Percentiles rank a stretch among this genome's conserved stretches.
Evolutionary conservation across 2,888 invertebrate genomes (phyloP).

Genomic region (Hermodice carunculata): DNA sequence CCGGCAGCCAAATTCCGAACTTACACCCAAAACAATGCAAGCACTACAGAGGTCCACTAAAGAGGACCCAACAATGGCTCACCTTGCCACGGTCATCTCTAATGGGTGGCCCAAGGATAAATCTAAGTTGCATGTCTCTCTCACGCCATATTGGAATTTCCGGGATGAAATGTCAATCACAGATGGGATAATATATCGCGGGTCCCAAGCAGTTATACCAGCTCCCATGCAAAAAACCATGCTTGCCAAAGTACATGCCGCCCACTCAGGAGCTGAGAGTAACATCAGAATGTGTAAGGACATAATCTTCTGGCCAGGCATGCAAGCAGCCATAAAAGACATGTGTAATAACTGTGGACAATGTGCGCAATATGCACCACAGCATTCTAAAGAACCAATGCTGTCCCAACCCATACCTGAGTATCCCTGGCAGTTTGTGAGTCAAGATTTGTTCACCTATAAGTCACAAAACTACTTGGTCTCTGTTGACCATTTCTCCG

Average conservation of each 20-base stretch:
- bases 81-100: not conserved
- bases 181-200: too few species aligned
- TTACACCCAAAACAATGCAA: not conserved
- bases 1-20: not conserved
- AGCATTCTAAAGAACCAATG: slow-evolving; percentile 9
- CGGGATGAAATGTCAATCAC: too few species aligned
- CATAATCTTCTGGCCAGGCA: slow-evolving; percentile 8
- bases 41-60: not conserved
- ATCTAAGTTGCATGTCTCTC: too few species aligned
- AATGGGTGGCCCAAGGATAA: not conserved
- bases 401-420: not conserved
- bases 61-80: not conserved
- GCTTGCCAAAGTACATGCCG: too few species aligned
- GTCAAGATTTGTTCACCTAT: not conserved
- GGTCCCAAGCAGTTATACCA: too few species aligned
- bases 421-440: slow-evolving; percentile 1
- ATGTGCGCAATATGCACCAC: slow-evolving; percentile 1
- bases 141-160: too few species aligned
- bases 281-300: slow-evolving; percentile 9
- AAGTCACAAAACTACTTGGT: slow-evolving; percentile 2
- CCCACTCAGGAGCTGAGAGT: too few species aligned
- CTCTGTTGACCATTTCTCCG: slow-evolving; percentile 10
- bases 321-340: not conserved
- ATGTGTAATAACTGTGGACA: not conserved
- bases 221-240: too few species aligned